Evolutionary conservation across 2,888 invertebrate genomes (phyloP).

Genomic region (Caradrina clavipalpis): DNA sequence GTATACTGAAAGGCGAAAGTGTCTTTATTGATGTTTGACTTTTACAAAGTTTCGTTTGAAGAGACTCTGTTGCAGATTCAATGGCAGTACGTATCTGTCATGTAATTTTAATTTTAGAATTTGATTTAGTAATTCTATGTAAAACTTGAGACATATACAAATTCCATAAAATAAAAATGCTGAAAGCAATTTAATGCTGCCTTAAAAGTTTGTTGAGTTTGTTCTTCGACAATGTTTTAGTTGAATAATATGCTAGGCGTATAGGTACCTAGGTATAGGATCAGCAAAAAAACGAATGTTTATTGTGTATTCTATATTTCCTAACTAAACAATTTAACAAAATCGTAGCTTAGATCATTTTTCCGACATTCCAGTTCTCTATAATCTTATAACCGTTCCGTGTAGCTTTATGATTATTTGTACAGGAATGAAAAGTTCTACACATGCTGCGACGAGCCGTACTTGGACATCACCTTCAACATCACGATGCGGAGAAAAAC

Average conservation of each 20-base stretch:
- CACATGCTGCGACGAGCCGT: slow-evolving; percentile 99
- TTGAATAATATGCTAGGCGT: neutral
- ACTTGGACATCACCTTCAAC: slow-evolving; percentile 99
- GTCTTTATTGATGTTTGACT: slow-evolving; percentile 63
- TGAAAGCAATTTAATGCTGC: neutral
- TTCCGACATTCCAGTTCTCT: neutral
- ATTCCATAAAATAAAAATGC: neutral
- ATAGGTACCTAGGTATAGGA: too few relatives aligned
- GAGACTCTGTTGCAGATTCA: slow-evolving; percentile 42
- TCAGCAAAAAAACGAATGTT: neutral
- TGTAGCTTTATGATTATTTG: slow-evolving; percentile 8
- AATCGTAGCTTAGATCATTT: neutral
- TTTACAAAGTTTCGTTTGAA: slow-evolving; percentile 50
- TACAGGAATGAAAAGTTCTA: slow-evolving; percentile 97
- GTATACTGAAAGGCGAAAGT: slow-evolving; percentile 53
- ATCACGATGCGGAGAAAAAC: slow-evolving; percentile 99
- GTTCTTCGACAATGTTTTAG: neutral
- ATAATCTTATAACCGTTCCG: neutral
- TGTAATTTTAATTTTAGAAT: slow-evolving; percentile 8
- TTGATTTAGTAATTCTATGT: too few relatives aligned
- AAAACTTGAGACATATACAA: slow-evolving; percentile 1
- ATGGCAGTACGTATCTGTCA: slow-evolving; percentile 15
- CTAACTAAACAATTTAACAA: too few relatives aligned
- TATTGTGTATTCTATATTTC: too few relatives aligned
- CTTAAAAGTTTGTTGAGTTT: slow-evolving; percentile 2